Conservation (phyloP, 1,140 invertebrate species). For the Babylonia areolata region DNA sequence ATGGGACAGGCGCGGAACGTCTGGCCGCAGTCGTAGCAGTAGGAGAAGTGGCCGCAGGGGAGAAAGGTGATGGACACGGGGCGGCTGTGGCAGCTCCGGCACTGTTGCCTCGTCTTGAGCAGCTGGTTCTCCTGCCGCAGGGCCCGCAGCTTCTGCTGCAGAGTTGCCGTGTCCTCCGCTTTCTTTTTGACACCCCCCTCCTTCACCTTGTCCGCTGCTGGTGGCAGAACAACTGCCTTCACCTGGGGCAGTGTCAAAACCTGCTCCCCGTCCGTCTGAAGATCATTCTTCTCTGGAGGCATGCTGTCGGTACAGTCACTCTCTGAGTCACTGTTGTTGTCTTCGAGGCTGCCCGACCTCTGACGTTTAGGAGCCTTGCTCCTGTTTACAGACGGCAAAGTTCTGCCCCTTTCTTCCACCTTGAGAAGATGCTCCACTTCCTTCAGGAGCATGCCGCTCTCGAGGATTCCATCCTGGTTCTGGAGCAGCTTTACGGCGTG, state of each 20-base stretch:
- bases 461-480: not conserved
- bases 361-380: not conserved
- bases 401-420: not conserved
- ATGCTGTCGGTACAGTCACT: too few species aligned
- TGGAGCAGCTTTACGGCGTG: not conserved
- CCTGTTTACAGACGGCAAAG: not conserved
- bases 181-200: not conserved
- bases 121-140: not conserved
- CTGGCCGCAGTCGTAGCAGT: constrained; percentile 35
- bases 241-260: not conserved
- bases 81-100: not conserved
- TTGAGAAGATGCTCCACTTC: not conserved
- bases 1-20: constrained; percentile 27
- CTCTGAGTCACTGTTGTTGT: not conserved
- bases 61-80: constrained; percentile 35
- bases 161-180: not conserved
- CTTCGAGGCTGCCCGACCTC: not conserved
- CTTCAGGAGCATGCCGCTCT: not conserved
- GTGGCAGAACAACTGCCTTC: too few species aligned
- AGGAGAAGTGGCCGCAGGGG: constrained; percentile 32
- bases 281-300: not conserved
- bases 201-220: not conserved
- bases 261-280: not conserved
- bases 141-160: not conserved
- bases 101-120: constrained; percentile 15